Evolutionary conservation across 2,888 invertebrate species (phyloP).

Genomic region (Hesperia comma): DNA sequence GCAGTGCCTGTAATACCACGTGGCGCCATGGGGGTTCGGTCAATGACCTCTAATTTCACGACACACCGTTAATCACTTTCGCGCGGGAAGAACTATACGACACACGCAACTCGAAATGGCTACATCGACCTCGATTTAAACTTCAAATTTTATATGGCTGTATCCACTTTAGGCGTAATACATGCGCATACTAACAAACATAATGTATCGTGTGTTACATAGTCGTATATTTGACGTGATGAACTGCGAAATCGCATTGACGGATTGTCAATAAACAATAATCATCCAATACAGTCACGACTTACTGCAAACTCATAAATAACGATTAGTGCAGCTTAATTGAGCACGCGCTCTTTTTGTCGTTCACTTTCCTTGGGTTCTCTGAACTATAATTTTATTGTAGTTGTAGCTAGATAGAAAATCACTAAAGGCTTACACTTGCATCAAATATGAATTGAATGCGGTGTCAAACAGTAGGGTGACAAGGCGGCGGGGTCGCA

Average conservation of each 20-base stretch:
- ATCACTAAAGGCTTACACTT: conserved; percentile 22
- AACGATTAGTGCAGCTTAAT: conserved; percentile 23
- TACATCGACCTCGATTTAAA: conserved; percentile 43
- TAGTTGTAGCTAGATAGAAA: conserved; percentile 14
- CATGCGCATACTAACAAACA: conserved; percentile 21
- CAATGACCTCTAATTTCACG: conserved; percentile 66
- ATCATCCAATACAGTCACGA: conserved; percentile 13
- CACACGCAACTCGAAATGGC: conserved; percentile 52
- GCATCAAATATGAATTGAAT: conserved; percentile 53
- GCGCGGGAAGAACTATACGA: conserved; percentile 53
- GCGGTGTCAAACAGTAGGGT: conserved; percentile 51
- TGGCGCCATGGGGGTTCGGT: conserved; percentile 69
- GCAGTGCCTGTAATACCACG: conserved; percentile 48
- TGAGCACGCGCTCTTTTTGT: conserved; percentile 31
- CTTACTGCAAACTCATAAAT: conserved; percentile 30
- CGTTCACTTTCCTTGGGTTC: conserved; percentile 21
- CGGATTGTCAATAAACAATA: conserved; percentile 16
- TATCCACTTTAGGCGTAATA: conserved; percentile 18
- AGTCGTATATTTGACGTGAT: conserved; percentile 14
- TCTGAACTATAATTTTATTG: conserved; percentile 29
- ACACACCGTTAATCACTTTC: conserved; percentile 73
- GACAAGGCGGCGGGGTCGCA: conserved; percentile 49
- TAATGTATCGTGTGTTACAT: conserved; percentile 9
- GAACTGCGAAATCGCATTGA: conserved; percentile 10
- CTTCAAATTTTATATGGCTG: conserved; percentile 36